phyloP scores from a whole-genome alignment of 2,797 vertebrate genomes.

The Leontopithecus rosalia region DNA sequence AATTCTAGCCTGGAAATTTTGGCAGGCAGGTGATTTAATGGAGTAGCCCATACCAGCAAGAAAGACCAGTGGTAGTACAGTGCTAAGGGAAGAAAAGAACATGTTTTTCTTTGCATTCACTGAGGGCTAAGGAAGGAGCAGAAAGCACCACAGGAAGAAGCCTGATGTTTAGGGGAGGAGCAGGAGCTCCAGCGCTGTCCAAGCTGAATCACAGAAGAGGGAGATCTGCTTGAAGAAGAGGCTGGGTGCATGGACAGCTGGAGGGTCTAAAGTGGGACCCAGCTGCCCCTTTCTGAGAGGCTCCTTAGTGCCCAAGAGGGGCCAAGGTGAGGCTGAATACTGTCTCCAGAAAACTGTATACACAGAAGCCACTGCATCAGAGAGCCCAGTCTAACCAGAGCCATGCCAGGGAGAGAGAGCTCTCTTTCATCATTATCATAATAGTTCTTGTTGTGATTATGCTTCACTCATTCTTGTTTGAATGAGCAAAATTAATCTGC shows the following conservation, averaged over 20 bases:
- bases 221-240: not conserved
- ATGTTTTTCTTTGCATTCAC: not conserved
- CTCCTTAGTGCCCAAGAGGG: not conserved
- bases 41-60: not conserved
- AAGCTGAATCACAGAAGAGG: not conserved
- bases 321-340: not conserved
- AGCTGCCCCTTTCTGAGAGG: not conserved
- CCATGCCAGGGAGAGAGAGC: slow-evolving; percentile 67
- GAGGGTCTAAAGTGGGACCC: not conserved
- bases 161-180: not conserved
- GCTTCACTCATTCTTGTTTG: not conserved
- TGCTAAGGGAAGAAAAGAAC: not conserved
- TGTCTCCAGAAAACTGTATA: not conserved
- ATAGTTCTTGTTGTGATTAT: not conserved
- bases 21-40: not conserved
- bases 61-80: not conserved
- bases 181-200: not conserved
- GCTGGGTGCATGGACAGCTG: not conserved
- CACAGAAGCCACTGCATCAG: slow-evolving; percentile 76
- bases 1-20: not conserved
- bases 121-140: not conserved
- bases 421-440: slow-evolving; percentile 67
- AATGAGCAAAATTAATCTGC: slow-evolving; percentile 61
- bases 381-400: slow-evolving; percentile 83
- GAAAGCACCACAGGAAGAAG: not conserved